These are phyloP conservation scores for Ptiloglossa arizonensis DNA, from an alignment of 1,140 invertebrate genomes.

Conservation along the genomic window DNA sequence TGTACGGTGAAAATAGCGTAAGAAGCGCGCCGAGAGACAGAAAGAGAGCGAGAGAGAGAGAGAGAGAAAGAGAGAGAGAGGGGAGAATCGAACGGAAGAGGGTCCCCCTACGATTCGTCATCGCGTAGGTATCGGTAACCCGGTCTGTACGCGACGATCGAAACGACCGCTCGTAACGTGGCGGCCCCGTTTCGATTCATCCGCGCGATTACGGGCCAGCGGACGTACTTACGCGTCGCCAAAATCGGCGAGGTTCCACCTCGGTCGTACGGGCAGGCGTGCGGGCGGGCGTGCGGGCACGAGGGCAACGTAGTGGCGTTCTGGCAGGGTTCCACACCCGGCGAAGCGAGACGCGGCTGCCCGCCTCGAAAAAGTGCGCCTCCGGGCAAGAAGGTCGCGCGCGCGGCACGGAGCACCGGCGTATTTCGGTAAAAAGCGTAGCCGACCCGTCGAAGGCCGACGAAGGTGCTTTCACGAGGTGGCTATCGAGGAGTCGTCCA, in stretches of 20 bases:
- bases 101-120: not conserved
- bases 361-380: constrained; percentile 15
- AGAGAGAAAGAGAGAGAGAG: not conserved
- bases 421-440: constrained; percentile 34
- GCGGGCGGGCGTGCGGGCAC: no score
- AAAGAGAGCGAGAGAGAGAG: no score
- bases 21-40: no score
- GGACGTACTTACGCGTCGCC: constrained; percentile 5
- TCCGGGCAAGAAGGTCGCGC: constrained; percentile 18
- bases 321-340: constrained; percentile 38
- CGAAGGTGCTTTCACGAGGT: constrained; percentile 47
- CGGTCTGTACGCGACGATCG: no score
- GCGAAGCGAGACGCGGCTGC: no score
- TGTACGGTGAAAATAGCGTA: no score
- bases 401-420: not conserved
- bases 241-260: constrained; percentile 39
- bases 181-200: constrained; percentile 31
- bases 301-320: constrained; percentile 30
- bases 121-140: constrained; percentile 7
- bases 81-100: no score
- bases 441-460: constrained; percentile 20
- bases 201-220: no score
- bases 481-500: constrained; percentile 24
- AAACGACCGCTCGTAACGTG: no score
- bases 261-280: no score